Base-by-base conservation (phyloP, 1,140 invertebrate genomes). In the Archivesica marissinica region DNA sequence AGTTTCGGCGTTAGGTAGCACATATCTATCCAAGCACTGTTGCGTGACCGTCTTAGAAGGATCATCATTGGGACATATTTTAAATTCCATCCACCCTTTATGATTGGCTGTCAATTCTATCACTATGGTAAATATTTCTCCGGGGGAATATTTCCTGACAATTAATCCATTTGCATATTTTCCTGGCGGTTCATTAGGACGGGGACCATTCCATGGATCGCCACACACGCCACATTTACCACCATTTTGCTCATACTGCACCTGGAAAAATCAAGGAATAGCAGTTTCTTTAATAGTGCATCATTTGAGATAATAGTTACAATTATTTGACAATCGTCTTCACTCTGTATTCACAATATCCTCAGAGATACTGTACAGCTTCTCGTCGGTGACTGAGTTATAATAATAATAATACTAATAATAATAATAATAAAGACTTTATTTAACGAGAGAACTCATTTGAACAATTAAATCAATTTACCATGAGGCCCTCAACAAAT, bases 221-320 rank as follows among this genome's bases (percentile, higher is more conserved):
- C 90, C 90, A 83, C 90, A 91, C 6, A 90, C 64, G 89, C 94
- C 94, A 83, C 94, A 95, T 85, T 94, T 94, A 1, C 94, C 93
- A 20, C 89, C 91, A 92, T 94, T 89, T 77, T 77, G 0, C 59
- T 85, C 86, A 61, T 90, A 90, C 76, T 91, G 90, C 35, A 89
- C 80, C 90, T 92, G 76, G 25, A 66, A 82, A 54, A 35, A 83
- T 50, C 11, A n/a, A n/a, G n/a, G n/a, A n/a, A n/a, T n/a, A n/a
- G n/a, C n/a, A n/a, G n/a, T n/a, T n/a, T n/a, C n/a, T n/a, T n/a
- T n/a, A n/a, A n/a, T n/a, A n/a, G n/a, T n/a, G n/a, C n/a, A n/a
- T n/a, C n/a, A n/a, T n/a, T n/a, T n/a, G n/a, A n/a, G n/a, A n/a
- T n/a, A n/a, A n/a, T n/a, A n/a, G n/a, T n/a, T n/a, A n/a, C n/a